A percentile compares a stretch with the other conserved stretches of the same genome.
Evolutionary conservation across 2,113 vertebrate species (phyloP).

Genomic region (Embiotoca jacksoni): DNA sequence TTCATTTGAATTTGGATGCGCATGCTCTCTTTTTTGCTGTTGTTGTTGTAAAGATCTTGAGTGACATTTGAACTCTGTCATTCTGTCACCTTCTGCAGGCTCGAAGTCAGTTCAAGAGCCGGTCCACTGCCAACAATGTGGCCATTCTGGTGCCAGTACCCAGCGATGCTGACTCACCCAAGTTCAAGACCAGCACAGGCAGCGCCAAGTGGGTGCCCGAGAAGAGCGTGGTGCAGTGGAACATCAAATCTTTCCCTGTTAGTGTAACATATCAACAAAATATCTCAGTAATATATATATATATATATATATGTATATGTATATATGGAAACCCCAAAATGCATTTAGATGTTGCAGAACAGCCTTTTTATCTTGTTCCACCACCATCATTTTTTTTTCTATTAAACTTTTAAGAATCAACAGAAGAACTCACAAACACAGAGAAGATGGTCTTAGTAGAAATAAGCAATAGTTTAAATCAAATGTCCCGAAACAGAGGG

Average conservation of each 20-base stretch:
- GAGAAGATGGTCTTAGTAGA: neutral
- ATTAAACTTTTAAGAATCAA: neutral
- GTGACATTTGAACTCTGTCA: slow-evolving; percentile 44
- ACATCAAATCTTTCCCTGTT: slow-evolving; percentile 88
- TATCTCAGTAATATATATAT: neutral
- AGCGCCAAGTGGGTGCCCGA: slow-evolving; percentile 86
- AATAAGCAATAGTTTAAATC: too few species aligned
- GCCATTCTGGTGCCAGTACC: slow-evolving; percentile 87
- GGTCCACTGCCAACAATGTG: slow-evolving; percentile 88
- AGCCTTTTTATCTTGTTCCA: neutral
- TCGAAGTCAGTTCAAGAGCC: slow-evolving; percentile 86
- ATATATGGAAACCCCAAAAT: neutral
- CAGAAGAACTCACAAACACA: neutral
- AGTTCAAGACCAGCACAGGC: slow-evolving; percentile 88
- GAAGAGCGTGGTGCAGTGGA: slow-evolving; percentile 86
- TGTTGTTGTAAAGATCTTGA: neutral
- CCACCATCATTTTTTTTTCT: too few species aligned
- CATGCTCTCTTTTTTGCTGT: neutral
- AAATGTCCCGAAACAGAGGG: too few species aligned
- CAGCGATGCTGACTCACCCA: slow-evolving; percentile 87
- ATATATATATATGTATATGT: too few species aligned
- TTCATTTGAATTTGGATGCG: slow-evolving; percentile 12
- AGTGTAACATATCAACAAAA: slow-evolving; percentile 52
- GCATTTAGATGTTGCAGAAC: neutral
- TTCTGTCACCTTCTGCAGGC: slow-evolving; percentile 73